Percentiles rank a stretch among this genome's conserved stretches.
Conservation (phyloP, 2,888 invertebrate genomes). For the Diplazon laetatorius region DNA sequence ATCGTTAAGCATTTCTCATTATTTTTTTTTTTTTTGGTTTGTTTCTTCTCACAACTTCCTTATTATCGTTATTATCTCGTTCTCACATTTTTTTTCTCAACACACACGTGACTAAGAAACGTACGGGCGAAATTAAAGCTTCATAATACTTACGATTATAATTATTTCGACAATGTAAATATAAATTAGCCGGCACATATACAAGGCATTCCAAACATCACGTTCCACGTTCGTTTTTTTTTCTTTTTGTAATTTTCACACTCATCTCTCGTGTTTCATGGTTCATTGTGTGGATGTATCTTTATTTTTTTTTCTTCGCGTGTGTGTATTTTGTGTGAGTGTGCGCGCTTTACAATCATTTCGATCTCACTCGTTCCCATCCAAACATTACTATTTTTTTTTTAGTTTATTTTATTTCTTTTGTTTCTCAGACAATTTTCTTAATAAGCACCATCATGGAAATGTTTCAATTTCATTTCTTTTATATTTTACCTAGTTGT, state of each 20-base stretch:
- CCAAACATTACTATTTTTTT: conserved; percentile 60
- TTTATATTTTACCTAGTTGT: conserved; percentile 56
- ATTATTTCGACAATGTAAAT: conserved; percentile 76
- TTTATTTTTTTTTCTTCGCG: too few species aligned
- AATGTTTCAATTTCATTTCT: conserved; percentile 54
- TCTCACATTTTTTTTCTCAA: conserved; percentile 33
- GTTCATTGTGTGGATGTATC: conserved; percentile 48
- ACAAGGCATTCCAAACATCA: conserved; percentile 79
- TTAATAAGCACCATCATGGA: conserved; percentile 71
- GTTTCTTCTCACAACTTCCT: conserved; percentile 3
- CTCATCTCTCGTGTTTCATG: conserved; percentile 33
- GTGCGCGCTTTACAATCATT: conserved; percentile 32
- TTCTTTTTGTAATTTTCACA: too few species aligned
- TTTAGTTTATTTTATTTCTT: conserved; percentile 47
- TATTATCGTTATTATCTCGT: conserved; percentile 35
- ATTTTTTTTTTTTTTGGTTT: conserved; percentile 47
- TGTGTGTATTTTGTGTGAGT: conserved; percentile 33
- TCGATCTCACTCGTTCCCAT: conserved; percentile 41
- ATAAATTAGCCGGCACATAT: conserved; percentile 80
- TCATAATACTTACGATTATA: conserved; percentile 71
- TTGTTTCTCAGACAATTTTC: conserved; percentile 60
- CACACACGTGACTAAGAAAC: conserved; percentile 67
- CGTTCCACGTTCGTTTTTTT: conserved; percentile 68
- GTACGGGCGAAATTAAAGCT: conserved; percentile 73
- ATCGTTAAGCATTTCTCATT: conserved; percentile 50